phyloP scores from a whole-genome alignment of 2,888 invertebrate species.

The Oasisia sp. region DNA sequence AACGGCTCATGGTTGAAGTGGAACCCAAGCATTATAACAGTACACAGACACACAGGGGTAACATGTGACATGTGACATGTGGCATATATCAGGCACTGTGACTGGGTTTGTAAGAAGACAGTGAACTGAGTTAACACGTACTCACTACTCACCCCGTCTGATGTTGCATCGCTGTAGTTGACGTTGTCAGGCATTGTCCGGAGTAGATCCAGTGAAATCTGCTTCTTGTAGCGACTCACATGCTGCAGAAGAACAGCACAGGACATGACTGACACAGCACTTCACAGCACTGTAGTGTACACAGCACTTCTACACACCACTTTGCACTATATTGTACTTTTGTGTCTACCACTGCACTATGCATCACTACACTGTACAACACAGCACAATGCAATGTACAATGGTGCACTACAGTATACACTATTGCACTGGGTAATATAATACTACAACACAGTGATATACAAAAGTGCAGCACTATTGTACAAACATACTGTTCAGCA shows the following conservation, averaged over 20 bases:
- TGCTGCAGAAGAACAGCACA: constrained; percentile 52
- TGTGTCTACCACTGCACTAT: neutral
- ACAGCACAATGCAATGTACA: neutral
- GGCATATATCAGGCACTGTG: neutral
- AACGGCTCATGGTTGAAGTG: neutral
- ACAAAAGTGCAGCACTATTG: neutral
- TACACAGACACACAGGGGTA: neutral
- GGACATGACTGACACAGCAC: neutral
- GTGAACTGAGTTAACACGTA: too few species aligned
- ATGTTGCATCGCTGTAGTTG: constrained; percentile 67
- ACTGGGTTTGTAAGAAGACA: neutral
- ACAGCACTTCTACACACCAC: neutral
- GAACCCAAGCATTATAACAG: neutral
- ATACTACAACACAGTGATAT: neutral
- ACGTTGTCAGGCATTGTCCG: constrained; percentile 70
- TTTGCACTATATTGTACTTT: neutral
- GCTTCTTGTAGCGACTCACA: constrained; percentile 67
- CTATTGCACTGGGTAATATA: neutral
- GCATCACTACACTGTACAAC: neutral
- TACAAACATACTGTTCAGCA: neutral
- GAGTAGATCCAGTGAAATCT: constrained; percentile 69
- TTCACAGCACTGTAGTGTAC: neutral
- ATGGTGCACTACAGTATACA: neutral
- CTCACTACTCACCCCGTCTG: constrained; percentile 66
- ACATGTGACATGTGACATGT: neutral